Evolutionary conservation across 2,797 vertebrate species (phyloP).

Genomic region (Cottoperca gobio): DNA sequence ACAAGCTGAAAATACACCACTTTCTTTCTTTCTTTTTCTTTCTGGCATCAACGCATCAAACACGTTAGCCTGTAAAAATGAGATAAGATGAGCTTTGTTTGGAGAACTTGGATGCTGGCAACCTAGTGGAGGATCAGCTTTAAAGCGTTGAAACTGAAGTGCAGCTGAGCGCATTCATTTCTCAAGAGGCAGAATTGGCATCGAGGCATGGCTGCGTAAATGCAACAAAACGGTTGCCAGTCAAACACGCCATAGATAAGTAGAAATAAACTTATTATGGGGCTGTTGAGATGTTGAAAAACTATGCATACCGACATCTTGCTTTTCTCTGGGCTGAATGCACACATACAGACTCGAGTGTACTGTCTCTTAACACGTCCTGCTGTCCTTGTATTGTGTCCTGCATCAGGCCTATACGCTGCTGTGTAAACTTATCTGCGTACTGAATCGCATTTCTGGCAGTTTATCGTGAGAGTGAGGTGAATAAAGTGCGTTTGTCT

Average conservation of each 20-base stretch:
- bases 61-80: slow-evolving; percentile 56
- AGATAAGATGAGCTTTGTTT: slow-evolving; percentile 73
- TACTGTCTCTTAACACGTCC: not conserved
- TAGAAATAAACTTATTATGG: slow-evolving; percentile 29
- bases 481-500: slow-evolving; percentile 26
- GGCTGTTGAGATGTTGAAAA: not conserved
- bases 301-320: not conserved
- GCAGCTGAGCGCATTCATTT: slow-evolving; percentile 37
- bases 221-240: slow-evolving; percentile 43
- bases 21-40: not conserved
- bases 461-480: not conserved
- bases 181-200: slow-evolving; percentile 41
- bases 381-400: not conserved
- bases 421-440: slow-evolving; percentile 33
- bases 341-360: not conserved
- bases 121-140: slow-evolving; percentile 47
- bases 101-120: slow-evolving; percentile 59
- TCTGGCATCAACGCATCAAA: slow-evolving; percentile 59
- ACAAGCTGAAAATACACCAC: slow-evolving; percentile 66
- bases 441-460: slow-evolving; percentile 3
- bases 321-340: not conserved
- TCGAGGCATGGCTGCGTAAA: slow-evolving; percentile 33
- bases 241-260: slow-evolving; percentile 31
- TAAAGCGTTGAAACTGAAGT: slow-evolving; percentile 43
- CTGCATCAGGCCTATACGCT: slow-evolving; percentile 25